These are phyloP conservation scores for Lasioglossum zephyrum DNA, from an alignment of 2,888 invertebrate genomes.

Conservation along the genomic window DNA sequence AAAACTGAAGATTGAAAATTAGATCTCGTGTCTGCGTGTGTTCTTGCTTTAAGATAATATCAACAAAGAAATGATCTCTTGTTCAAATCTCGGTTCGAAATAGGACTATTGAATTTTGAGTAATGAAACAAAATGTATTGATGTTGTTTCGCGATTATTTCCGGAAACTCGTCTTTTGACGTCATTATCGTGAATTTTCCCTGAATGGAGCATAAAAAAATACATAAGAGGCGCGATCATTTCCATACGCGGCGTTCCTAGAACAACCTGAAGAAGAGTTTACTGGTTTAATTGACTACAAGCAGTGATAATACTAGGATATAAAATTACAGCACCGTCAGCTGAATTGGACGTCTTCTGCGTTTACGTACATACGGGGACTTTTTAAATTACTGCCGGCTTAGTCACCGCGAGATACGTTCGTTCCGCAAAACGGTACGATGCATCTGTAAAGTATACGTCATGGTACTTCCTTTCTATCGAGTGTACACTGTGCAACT, in stretches of 20 bases:
- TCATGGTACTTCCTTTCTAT: neutral
- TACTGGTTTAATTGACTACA: conserved; percentile 10
- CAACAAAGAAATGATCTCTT: neutral
- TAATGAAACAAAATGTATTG: neutral
- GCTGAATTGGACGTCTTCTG: conserved; percentile 7
- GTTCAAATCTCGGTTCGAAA: neutral
- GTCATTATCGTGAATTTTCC: neutral
- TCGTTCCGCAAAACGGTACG: conserved; percentile 8
- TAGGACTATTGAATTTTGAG: neutral
- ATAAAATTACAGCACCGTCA: conserved; percentile 34
- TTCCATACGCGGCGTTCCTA: conserved; percentile 28
- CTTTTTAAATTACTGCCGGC: conserved; percentile 44
- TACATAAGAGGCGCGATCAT: neutral
- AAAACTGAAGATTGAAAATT: neutral
- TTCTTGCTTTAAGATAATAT: neutral
- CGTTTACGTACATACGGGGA: conserved; percentile 29
- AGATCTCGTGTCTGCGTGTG: neutral
- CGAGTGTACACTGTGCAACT: neutral
- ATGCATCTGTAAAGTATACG: conserved; percentile 5
- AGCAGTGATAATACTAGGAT: conserved; percentile 22
- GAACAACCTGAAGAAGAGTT: conserved; percentile 25
- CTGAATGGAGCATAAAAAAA: neutral
- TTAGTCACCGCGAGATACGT: conserved; percentile 21
- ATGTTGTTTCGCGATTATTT: neutral
- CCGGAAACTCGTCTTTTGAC: neutral